A percentile compares a stretch with the other conserved stretches of the same genome.
These are phyloP conservation scores for Ganaspis sp. DNA, from an alignment of 1,140 invertebrate genomes.

Conservation along the genomic window DNA sequence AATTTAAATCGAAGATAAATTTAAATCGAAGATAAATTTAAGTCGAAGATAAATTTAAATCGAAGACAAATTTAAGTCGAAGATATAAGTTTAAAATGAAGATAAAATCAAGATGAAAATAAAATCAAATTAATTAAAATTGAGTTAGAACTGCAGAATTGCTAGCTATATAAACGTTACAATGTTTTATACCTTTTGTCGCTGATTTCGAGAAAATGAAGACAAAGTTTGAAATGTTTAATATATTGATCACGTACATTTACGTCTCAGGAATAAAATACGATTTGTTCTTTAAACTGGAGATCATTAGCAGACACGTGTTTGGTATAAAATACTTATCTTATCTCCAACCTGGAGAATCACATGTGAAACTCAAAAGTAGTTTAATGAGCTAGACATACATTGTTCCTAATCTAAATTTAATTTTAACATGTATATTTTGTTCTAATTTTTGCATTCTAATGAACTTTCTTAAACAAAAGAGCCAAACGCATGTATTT, in stretches of 20 bases:
- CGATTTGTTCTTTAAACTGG: not conserved
- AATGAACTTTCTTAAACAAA: too few relatives aligned
- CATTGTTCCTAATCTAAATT: not conserved
- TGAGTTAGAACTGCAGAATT: too few relatives aligned
- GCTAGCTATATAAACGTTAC: too few relatives aligned
- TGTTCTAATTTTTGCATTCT: too few relatives aligned
- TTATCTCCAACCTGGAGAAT: not conserved
- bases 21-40: too few relatives aligned
- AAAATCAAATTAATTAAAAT: not conserved
- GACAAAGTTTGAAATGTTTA: not conserved
- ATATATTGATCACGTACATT: not conserved
- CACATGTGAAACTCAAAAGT: not conserved
- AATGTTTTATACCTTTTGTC: not conserved
- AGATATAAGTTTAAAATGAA: too few relatives aligned
- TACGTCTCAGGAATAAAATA: not conserved
- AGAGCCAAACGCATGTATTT: too few relatives aligned
- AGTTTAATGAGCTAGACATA: not conserved
- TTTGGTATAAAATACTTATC: not conserved
- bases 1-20: too few relatives aligned
- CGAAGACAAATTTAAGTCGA: too few relatives aligned
- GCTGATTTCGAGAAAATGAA: not conserved
- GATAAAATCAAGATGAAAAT: too few relatives aligned
- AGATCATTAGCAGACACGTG: not conserved
- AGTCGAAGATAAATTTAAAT: too few relatives aligned
- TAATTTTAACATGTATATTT: too few relatives aligned